These are phyloP conservation scores for Neolamprologus kungweensis DNA, from an alignment of 2,113 vertebrate species.

Conservation along the genomic window DNA sequence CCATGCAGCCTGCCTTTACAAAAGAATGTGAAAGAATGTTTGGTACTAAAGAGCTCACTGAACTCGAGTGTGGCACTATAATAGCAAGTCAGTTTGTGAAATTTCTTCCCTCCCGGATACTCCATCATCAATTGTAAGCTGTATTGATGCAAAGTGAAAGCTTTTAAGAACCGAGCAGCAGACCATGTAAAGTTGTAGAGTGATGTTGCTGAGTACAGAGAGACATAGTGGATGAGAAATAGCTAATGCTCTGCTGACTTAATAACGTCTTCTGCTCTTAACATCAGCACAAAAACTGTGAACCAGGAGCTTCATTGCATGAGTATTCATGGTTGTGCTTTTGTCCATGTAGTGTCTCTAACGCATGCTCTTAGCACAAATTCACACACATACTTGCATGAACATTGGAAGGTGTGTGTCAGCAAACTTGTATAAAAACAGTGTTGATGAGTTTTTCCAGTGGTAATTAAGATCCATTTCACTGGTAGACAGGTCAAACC, in stretches of 20 bases:
- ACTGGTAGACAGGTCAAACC: not conserved
- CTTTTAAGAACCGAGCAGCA: not conserved
- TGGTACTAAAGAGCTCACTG: not conserved
- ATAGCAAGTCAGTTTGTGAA: not conserved
- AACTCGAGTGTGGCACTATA: accelerated
- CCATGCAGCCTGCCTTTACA: not conserved
- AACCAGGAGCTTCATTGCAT: not conserved
- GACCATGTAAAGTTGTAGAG: not conserved
- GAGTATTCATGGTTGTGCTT: not conserved
- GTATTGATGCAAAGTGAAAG: not conserved
- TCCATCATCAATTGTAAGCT: not conserved
- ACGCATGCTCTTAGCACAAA: not conserved
- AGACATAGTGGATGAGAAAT: not conserved
- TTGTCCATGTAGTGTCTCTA: not conserved
- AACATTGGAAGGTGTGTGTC: not conserved
- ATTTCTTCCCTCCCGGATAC: not conserved
- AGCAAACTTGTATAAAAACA: not conserved
- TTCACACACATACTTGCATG: not conserved
- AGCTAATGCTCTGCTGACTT: not conserved
- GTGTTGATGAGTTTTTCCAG: not conserved
- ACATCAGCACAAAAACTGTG: not conserved
- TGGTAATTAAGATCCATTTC: not conserved
- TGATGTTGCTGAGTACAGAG: not conserved
- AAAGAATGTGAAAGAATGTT: not conserved
- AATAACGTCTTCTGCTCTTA: not conserved